Base-by-base conservation (phyloP, 2,113 vertebrate genomes). In the Lathamus discolor region DNA sequence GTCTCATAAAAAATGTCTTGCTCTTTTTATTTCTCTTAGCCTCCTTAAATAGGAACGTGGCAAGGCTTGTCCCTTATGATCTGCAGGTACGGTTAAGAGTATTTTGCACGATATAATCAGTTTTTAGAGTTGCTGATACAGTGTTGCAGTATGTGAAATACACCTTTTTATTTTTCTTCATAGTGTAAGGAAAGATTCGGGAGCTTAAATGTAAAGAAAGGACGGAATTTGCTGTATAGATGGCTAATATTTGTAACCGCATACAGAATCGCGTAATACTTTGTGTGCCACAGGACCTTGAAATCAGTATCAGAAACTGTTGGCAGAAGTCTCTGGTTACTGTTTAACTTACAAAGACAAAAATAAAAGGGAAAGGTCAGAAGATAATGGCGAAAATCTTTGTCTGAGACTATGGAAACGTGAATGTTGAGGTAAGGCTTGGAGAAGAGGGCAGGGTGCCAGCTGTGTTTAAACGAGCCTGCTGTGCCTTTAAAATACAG, bases 1-100 rank as follows among this genome's bases (percentile, higher is more conserved):
- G 88, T 63, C 91, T 92, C 72, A 8, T 88, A 67, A 94, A 93
- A 92, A 77, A 61, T 20, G 20, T n/a, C 72, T 49, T 55, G 35
- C 51, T 72, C 11, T 69, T 66, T 86, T 94, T 78, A 59, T 82
- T 91, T 85, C 78, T 67, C 29, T 85, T 25, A 31, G 33, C 44
- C 28, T 83, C 69, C 57, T 23, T 20, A 11, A 57, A 9, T 2
- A 17, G 69, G 61, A 87, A 52, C 5, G 0, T 44, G 68, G 95
- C 68, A 35, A 37, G n/a, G 28, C 83, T 70, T 41, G 44, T 74
- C 73, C 77, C 31, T 74, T 29, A 1, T 4, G 49, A 23, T 13
- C 54, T 23, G 31, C 7, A 11, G 44, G 11, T 51, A 44, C 57
- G 75, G 57, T 3, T 27, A n/a, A 20, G 48, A 75, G 67, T 35